Conservation (phyloP, 2,113 vertebrate species). For the Cromileptes altivelis region DNA sequence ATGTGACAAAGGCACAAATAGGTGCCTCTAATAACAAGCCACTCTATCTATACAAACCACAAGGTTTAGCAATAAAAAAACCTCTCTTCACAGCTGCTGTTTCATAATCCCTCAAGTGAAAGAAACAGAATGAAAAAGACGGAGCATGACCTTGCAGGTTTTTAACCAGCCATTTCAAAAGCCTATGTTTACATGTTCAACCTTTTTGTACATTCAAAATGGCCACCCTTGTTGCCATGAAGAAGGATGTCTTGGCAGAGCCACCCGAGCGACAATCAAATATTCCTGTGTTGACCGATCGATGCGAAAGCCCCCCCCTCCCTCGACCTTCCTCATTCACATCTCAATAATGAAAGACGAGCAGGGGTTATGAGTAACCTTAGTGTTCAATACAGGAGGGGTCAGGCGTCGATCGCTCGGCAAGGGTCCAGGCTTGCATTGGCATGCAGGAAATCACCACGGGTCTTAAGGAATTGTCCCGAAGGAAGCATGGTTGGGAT, state of each 20-base stretch:
- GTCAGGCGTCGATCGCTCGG: slow-evolving; percentile 70
- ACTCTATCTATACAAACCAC: slow-evolving; percentile 44
- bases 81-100: background rate
- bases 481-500: slow-evolving; percentile 73
- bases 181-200: background rate
- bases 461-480: slow-evolving; percentile 73
- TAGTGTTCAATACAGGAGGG: slow-evolving; percentile 54
- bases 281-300: slow-evolving; percentile 78
- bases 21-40: slow-evolving; percentile 55
- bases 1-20: slow-evolving; percentile 50
- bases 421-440: slow-evolving; percentile 69
- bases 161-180: slow-evolving; percentile 24
- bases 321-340: slow-evolving; percentile 74
- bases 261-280: slow-evolving; percentile 69
- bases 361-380: slow-evolving; percentile 78
- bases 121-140: background rate
- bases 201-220: slow-evolving; percentile 50
- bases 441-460: slow-evolving; percentile 72
- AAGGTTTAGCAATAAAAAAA: slow-evolving; percentile 25
- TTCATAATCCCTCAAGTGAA: slow-evolving; percentile 2
- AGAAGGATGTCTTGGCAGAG: slow-evolving; percentile 64
- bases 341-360: slow-evolving; percentile 81
- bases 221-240: slow-evolving; percentile 39
- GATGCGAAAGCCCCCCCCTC: slow-evolving; percentile 54
- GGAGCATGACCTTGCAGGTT: slow-evolving; percentile 27